Evolutionary conservation across 2,888 invertebrate genomes (phyloP), one percentile per base, ranked within the genome.

Genomic region (Brenthis hecate): DNA sequence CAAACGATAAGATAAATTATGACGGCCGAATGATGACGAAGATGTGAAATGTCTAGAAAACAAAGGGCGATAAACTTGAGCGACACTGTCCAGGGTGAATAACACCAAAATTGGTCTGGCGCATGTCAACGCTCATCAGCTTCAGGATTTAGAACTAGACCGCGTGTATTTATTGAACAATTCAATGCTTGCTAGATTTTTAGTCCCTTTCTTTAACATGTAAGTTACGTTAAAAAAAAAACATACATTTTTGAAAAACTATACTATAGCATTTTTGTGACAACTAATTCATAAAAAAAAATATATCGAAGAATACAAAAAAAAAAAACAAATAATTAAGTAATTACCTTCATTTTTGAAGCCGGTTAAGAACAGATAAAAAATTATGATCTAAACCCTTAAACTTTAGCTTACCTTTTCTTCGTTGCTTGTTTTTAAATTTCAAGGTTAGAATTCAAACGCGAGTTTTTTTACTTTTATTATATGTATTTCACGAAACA

Each of bases 41-140:
- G 53, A 13, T 51, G 51, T n/a, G 51, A 51, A 51, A 51, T 23
- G 36, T 62, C 50, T 62, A 50, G 53, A 19, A 48, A n/a, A 32
- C 36, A 62, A 19, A 62, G 53, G 51, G 62, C 62, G 53, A 53
- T 62, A 62, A 62, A 62, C 62, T 43, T 16, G 2, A 4, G 8
- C 51, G 62, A 62, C 62, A 53, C 36, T 53, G 51, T 62, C 62
- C 53, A 51, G 62, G 53, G 62, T 62, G 62, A 62, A 62, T 8
- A 62, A 62, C 62, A 53, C 53, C 62, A 51, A 62, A 53, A 62
- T 43, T 62, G 36, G 60, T 36, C 62, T 19, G 53, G 8, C 51
- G 14, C 51, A 13, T 16, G 61, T 36, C 62, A 53, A 32, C 32
- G 11, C 36, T 43, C 53, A 43, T 14, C 51, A 16, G 32, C 19